Base-by-base conservation (phyloP, 1,140 invertebrate genomes). In the Oncopeltus fasciatus region DNA sequence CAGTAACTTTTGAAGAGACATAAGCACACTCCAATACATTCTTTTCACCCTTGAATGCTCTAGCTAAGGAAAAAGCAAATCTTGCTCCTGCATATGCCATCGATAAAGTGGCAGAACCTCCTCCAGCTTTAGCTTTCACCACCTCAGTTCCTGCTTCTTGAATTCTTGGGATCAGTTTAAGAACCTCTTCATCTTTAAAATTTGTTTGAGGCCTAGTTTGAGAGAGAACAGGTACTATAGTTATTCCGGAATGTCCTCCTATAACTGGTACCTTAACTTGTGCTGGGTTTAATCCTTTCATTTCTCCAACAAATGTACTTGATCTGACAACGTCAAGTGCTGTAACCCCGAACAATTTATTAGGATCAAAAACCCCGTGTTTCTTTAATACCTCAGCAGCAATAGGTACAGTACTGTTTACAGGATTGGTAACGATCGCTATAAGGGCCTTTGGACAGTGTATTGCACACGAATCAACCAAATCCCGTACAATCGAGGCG, bases 91-190 rank as follows among this genome's bases (percentile, higher is more conserved):
- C 95, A 75, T 86, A 96, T 0, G 95, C 96, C 96, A 99, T 99
- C 0, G 95, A 98, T n/a, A 99, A 78, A 1, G 96, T 99, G 16
- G 96, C 96, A 8, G 95, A 98, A 49, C 96, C 96, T 64, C 92
- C 89, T 67, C 96, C 96, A 69, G 95, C 95, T 76, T 99, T 99
- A 16, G 96, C 96, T 74, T 99, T 96, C 3, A 99, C 96, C 21
- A 99, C 94, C 80, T 99, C 96, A 65, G 96, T 99, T 67, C 95
- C 95, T 66, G 95, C 96, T 75, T 99, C 95, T 75, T 92, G 89
- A 69, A 96, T 95, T 67, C 92, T 83, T 64, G 81, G 81, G 3
- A 90, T 94, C 27, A 96, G 76, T 27, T 85, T 85, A 68, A 90
- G 83, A 27, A 92, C 77, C 68, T 84, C 70, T 63, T 78, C 84